A percentile compares a stretch with the other conserved stretches of the same genome.
Evolutionary conservation across 2,113 vertebrate species (phyloP).

Genomic region (Anseranas semipalmata): DNA sequence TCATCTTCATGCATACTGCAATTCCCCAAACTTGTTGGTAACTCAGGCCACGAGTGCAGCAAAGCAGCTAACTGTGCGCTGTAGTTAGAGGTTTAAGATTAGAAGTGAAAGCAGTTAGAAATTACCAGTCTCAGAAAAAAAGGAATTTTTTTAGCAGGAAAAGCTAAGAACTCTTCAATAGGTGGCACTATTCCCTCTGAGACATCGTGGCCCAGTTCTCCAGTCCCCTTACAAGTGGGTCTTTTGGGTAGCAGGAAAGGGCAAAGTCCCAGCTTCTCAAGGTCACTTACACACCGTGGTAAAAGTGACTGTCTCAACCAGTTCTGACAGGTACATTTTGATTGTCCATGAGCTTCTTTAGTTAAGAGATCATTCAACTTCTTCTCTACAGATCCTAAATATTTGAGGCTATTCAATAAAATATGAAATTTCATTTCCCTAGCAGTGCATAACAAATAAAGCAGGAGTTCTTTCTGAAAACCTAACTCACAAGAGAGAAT

Average conservation of each 20-base stretch:
- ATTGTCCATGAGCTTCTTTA: not conserved
- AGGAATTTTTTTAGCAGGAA: not conserved
- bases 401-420: not conserved
- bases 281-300: not conserved
- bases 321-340: not conserved
- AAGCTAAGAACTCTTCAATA: not conserved
- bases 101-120: not conserved
- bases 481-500: not conserved
- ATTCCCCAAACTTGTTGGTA: not conserved
- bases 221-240: not conserved
- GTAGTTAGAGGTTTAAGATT: not conserved
- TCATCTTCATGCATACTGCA: not conserved
- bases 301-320: not conserved
- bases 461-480: not conserved
- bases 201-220: not conserved
- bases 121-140: not conserved
- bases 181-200: conserved; percentile 20
- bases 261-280: not conserved
- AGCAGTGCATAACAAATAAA: not conserved
- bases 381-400: not conserved
- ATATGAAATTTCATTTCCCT: not conserved
- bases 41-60: not conserved
- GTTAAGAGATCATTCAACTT: not conserved
- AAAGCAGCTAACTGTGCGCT: not conserved
- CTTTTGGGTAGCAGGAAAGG: not conserved